phyloP scores from a whole-genome alignment of 2,888 invertebrate genomes.

The Anthophora plumipes region DNA sequence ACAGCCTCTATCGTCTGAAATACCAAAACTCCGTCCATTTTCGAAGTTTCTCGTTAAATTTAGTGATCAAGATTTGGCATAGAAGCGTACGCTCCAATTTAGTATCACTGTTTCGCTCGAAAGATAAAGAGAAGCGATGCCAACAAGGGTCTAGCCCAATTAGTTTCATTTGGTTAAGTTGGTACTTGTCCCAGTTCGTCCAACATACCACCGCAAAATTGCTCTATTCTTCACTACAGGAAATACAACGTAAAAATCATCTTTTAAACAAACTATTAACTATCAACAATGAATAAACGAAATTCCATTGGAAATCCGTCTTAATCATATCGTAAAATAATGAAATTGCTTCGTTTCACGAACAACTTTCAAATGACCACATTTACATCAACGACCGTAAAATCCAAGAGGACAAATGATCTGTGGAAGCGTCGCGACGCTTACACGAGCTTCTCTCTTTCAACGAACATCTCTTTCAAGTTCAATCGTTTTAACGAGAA shows the following conservation, averaged over 20 bases:
- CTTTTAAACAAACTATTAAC: neutral
- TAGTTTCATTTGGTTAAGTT: constrained; percentile 75
- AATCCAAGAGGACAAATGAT: constrained; percentile 16
- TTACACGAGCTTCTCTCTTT: neutral
- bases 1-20: neutral
- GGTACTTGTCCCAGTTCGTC: constrained; percentile 75
- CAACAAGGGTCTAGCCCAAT: constrained; percentile 68
- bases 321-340: neutral
- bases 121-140: constrained; percentile 57
- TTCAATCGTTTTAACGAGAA: constrained; percentile 30
- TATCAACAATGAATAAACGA: neutral
- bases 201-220: constrained; percentile 36
- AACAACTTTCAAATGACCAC: neutral
- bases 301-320: neutral
- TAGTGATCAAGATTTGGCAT: neutral
- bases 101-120: constrained; percentile 22
- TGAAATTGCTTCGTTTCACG: constrained; percentile 25
- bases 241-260: neutral
- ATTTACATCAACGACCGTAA: constrained; percentile 31
- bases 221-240: constrained; percentile 24
- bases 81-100: constrained; percentile 25
- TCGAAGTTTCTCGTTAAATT: neutral
- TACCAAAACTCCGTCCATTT: neutral
- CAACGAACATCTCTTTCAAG: constrained; percentile 22
- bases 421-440: constrained; percentile 3